These are phyloP conservation scores for Temnothorax unifasciatus DNA, from an alignment of 2,888 invertebrate genomes.

Conservation along the genomic window DNA sequence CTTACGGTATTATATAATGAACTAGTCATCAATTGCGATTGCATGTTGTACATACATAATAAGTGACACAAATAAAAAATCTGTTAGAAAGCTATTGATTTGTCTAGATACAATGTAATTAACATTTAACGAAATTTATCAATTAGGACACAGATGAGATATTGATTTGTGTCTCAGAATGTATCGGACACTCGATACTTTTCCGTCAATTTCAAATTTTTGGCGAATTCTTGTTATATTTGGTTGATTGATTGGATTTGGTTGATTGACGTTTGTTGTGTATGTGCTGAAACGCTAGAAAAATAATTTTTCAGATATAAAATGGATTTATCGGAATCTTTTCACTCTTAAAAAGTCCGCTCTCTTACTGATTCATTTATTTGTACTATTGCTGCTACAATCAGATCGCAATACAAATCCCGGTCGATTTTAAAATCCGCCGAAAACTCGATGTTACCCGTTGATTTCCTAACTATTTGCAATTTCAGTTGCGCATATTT, in stretches of 20 bases:
- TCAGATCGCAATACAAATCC: slow-evolving; percentile 8
- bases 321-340: slow-evolving; percentile 16
- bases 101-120: not conserved
- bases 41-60: not conserved
- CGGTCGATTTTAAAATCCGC: not conserved
- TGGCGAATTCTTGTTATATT: not conserved
- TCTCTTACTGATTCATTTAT: slow-evolving; percentile 29
- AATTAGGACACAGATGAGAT: not conserved
- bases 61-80: not conserved
- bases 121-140: not conserved
- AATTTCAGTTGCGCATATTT: not conserved
- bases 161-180: slow-evolving; percentile 9
- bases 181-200: slow-evolving; percentile 27
- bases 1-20: not conserved
- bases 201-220: slow-evolving; percentile 7
- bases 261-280: slow-evolving; percentile 14
- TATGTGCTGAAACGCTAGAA: not conserved
- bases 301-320: slow-evolving; percentile 15
- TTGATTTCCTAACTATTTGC: slow-evolving; percentile 5
- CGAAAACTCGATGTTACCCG: slow-evolving; percentile 2
- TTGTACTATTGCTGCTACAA: slow-evolving; percentile 19
- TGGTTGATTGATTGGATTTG: slow-evolving; percentile 14
- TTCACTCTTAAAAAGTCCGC: not conserved
- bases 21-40: not conserved
- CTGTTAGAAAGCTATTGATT: not conserved